Conservation (phyloP, 1,140 invertebrate species). For the Diabrotica undecimpunctata region DNA sequence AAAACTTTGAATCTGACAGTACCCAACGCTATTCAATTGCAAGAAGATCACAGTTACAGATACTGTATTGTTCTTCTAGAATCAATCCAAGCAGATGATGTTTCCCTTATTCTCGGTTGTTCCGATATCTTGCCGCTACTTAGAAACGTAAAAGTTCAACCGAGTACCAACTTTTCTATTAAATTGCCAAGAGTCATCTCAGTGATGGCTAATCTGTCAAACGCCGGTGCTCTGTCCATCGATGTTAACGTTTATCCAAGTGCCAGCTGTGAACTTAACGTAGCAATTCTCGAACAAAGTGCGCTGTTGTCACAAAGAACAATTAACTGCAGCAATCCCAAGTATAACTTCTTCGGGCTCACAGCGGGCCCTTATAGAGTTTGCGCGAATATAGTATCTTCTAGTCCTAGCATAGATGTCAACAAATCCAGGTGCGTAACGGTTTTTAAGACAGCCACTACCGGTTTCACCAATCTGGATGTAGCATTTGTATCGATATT, state of each 20-base stretch:
- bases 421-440: conserved; percentile 52
- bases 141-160: conserved; percentile 33
- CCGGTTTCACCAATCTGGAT: conserved; percentile 51
- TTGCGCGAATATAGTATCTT: conserved; percentile 41
- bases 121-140: conserved; percentile 50
- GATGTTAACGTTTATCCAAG: conserved; percentile 37
- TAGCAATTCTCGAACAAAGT: conserved; percentile 44
- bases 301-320: conserved; percentile 41
- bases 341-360: conserved; percentile 41
- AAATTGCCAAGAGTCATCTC: conserved; percentile 37
- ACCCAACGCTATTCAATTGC: conserved; percentile 49
- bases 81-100: conserved; percentile 47
- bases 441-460: conserved; percentile 51
- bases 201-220: conserved; percentile 41
- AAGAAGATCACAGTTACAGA: conserved; percentile 50
- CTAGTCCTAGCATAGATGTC: conserved; percentile 27
- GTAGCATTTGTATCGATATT: conserved; percentile 53
- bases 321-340: conserved; percentile 43
- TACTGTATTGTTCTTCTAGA: conserved; percentile 50
- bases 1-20: conserved; percentile 50
- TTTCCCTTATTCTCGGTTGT: conserved; percentile 51
- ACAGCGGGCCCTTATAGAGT: conserved; percentile 45
- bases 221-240: conserved; percentile 38
- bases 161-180: conserved; percentile 20
- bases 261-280: conserved; percentile 42